Percentiles rank a stretch among this genome's conserved stretches.
Evolutionary conservation across 2,888 invertebrate genomes (phyloP).

Genomic region (Monoplex corrugatus): DNA sequence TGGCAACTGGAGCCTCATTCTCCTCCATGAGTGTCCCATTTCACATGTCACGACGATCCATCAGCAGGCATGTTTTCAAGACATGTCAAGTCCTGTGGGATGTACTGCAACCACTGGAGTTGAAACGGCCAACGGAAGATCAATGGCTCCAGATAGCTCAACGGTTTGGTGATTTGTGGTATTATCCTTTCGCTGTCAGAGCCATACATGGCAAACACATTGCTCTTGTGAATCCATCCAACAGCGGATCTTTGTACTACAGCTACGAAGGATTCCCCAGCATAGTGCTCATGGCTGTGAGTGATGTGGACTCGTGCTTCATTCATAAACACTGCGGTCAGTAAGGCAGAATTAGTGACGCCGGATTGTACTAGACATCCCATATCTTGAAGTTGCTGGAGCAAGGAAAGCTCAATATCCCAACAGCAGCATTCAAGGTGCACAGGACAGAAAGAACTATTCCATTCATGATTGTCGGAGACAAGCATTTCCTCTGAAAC

Average conservation of each 20-base stretch:
- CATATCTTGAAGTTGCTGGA: background rate
- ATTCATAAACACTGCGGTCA: background rate
- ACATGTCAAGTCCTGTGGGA: conserved; percentile 5
- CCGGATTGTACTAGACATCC: conserved; percentile 14
- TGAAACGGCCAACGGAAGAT: background rate
- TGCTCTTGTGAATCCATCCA: conserved; percentile 23
- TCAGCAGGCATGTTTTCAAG: conserved; percentile 15
- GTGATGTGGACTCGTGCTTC: background rate
- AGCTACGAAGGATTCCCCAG: conserved; percentile 25
- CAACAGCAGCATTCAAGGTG: background rate
- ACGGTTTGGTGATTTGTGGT: background rate
- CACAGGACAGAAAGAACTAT: conserved; percentile 2
- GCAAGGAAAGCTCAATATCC: background rate
- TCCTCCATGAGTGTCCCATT: conserved; percentile 38
- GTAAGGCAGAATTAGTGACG: background rate
- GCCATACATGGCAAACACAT: conserved; percentile 10
- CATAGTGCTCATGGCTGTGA: conserved; percentile 3
- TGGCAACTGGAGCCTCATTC: conserved; percentile 31
- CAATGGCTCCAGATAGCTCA: conserved; percentile 13
- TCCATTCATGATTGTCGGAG: conserved; percentile 14
- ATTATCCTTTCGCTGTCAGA: background rate
- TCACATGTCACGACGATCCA: conserved; percentile 31
- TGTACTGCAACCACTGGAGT: background rate
- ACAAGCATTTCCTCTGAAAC: conserved; percentile 6
- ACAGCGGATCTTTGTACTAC: conserved; percentile 35